phyloP scores from a whole-genome alignment of 2,113 vertebrate species.

The Machaerirhynchus nigripectus region DNA sequence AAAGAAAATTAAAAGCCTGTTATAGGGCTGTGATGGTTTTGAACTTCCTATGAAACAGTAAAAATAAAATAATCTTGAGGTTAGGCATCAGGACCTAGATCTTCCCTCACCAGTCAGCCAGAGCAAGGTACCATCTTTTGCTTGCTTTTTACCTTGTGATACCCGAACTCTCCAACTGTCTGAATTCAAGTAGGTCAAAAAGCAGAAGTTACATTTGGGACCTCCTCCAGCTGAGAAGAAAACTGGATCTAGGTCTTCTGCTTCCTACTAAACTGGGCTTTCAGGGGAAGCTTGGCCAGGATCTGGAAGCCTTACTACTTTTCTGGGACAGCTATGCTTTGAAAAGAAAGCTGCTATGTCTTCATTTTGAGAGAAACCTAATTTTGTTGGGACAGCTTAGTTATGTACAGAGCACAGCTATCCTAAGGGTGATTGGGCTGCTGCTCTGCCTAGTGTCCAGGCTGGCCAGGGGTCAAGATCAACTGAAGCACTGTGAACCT shows the following conservation, averaged over 20 bases:
- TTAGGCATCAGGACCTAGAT: neutral
- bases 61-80: neutral
- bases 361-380: neutral
- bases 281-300: neutral
- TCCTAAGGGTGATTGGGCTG: rapidly evolving
- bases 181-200: neutral
- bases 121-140: neutral
- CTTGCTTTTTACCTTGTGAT: neutral
- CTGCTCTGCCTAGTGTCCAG: neutral
- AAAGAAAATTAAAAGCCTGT: neutral
- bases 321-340: neutral
- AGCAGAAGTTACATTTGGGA: neutral
- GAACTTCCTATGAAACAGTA: neutral
- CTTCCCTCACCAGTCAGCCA: neutral
- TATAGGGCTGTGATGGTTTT: neutral
- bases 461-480: neutral
- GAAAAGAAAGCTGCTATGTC: neutral
- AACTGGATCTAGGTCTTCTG: neutral
- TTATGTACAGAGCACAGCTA: neutral
- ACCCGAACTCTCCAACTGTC: neutral
- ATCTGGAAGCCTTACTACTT: neutral
- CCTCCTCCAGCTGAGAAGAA: neutral
- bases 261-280: neutral
- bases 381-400: neutral
- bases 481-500: rapidly evolving